A percentile compares a stretch with the other conserved stretches of the same genome.
phyloP scores from a whole-genome alignment of 2,113 vertebrate species.

The Lichenostomus cassidix region DNA sequence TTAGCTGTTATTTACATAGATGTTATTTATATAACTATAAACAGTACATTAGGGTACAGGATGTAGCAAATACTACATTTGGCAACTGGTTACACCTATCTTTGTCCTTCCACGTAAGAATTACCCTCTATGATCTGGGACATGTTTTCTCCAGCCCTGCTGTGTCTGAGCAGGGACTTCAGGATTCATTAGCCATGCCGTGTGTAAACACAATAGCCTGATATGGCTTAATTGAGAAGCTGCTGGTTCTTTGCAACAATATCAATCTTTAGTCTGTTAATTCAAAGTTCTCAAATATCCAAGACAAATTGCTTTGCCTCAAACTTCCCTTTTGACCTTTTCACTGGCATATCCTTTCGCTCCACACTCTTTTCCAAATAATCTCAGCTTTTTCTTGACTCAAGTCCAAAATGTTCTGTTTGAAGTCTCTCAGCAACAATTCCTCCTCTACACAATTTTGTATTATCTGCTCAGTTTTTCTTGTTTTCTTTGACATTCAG shows the following conservation, averaged over 20 bases:
- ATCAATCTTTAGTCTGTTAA: neutral
- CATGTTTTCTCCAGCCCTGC: neutral
- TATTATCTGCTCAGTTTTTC: slow-evolving; percentile 46
- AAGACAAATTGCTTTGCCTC: slow-evolving; percentile 25
- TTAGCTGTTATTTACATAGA: neutral
- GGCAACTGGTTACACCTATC: neutral
- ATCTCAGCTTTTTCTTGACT: slow-evolving; percentile 51
- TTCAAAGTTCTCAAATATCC: slow-evolving; percentile 25
- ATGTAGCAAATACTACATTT: neutral
- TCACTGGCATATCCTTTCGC: neutral
- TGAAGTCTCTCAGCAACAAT: slow-evolving; percentile 55
- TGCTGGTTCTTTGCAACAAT: slow-evolving; percentile 22
- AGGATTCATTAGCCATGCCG: neutral
- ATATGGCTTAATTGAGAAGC: neutral
- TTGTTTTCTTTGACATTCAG: slow-evolving; percentile 60
- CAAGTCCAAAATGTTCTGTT: slow-evolving; percentile 44
- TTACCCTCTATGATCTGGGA: neutral
- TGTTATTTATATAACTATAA: neutral
- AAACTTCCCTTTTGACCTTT: slow-evolving; percentile 54
- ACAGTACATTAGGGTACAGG: neutral
- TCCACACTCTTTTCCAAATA: slow-evolving; percentile 34
- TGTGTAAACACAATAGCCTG: neutral
- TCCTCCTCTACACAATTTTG: slow-evolving; percentile 6
- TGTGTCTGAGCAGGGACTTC: neutral
- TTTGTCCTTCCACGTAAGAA: neutral